Conservation (phyloP, 1,140 invertebrate genomes). For the Danaus plexippus region DNA sequence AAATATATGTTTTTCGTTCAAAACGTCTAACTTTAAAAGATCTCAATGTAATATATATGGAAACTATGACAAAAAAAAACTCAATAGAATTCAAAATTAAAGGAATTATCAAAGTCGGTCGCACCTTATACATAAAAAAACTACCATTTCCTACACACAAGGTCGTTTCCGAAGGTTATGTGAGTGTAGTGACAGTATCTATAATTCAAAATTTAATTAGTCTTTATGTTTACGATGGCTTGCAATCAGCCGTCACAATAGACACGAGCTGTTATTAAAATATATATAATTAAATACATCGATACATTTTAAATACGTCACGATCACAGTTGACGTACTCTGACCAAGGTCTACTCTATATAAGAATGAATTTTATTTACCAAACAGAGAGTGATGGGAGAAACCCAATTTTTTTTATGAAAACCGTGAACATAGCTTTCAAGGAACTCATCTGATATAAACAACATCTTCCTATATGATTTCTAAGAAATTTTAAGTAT, state of each 20-base stretch:
- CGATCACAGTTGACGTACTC: no score
- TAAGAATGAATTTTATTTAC: no score
- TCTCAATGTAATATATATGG: no score
- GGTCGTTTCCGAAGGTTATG: constrained; percentile 38
- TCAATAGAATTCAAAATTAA: no score
- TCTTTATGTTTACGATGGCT: constrained; percentile 5
- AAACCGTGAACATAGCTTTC: no score
- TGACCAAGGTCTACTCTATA: no score
- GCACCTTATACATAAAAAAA: constrained; percentile 12
- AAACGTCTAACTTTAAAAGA: no score
- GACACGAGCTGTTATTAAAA: neutral
- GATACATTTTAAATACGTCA: neutral
- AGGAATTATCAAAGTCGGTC: no score
- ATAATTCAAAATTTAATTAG: constrained; percentile 39
- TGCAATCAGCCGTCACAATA: constrained; percentile 5
- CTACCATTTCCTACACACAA: constrained; percentile 25
- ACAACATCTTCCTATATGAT: constrained; percentile 2
- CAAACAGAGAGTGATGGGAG: no score
- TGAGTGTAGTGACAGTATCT: constrained; percentile 35
- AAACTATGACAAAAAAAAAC: no score
- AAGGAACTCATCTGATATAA: constrained; percentile 5
- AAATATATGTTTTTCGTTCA: no score
- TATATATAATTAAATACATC: constrained; percentile 1
- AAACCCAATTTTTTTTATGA: no score
- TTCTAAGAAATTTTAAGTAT: constrained; percentile 11